Base-by-base conservation (phyloP, 2,797 vertebrate species). In the Siniperca obscura region DNA sequence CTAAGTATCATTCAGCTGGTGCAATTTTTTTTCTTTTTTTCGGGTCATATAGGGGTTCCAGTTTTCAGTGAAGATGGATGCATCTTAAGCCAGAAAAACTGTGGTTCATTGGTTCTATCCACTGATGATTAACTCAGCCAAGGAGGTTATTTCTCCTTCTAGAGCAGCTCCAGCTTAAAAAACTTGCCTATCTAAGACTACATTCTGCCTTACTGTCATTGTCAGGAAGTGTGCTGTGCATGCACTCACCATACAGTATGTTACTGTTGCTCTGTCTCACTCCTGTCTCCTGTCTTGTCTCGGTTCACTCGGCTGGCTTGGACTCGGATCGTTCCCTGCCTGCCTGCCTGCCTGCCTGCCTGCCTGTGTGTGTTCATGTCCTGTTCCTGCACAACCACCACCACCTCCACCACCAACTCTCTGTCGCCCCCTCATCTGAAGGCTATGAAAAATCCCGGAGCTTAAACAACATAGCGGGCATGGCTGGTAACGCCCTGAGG, bases 361-460 rank as follows among this genome's bases (percentile, higher is more conserved):
- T 90, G 86, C 88, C 90, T 93, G 87, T 94, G 91, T 93, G 88
- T 95, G 89, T 93, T 91, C 89, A 91, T 93, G 85, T 92, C 90
- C 90, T 81, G 86, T 84, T 89, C 93, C 88, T 89, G 90, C 85
- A 85, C 87, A 42, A 87, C 87, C 85, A 90, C 85, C 19, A 84
- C 89, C 88, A 69, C 82, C 79, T 12, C 86, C 80, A 83, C 90
- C 82, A 81, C 85, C 88, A 80, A 86, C 61, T 89, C 84, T 90
- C 95, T 95, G 95, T 97, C 94, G 95, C 95, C 94, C 94, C 94
- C 65, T 86, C 96, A 93, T 92, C 91, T 85, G 95, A 99, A 99
- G 98, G 97, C 94, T 98, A 96, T 91, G 97, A 98, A 95, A 99
- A 99, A 95, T 98, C 97, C 91, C 94, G 97, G 96, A 98, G 98